Conservation (phyloP, 2,113 vertebrate species). For the Myotis lucifugus region DNA sequence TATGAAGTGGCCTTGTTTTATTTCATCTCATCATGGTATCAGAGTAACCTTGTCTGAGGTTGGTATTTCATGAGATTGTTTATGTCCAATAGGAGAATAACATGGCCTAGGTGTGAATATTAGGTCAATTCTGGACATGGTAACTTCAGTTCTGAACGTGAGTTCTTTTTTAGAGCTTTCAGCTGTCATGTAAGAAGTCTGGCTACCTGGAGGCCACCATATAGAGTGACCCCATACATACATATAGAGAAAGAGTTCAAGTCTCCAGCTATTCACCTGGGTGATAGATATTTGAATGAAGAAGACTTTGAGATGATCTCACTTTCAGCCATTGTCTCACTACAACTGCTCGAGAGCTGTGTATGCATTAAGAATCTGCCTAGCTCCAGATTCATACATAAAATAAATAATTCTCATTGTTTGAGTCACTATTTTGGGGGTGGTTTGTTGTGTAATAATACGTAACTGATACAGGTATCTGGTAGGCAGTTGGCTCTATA, state of each 20-base stretch:
- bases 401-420: conserved; percentile 13
- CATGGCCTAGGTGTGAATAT: not conserved
- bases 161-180: not conserved
- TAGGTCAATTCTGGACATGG: not conserved
- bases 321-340: not conserved
- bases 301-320: not conserved
- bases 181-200: not conserved
- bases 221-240: not conserved
- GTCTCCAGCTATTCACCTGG: not conserved
- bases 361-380: not conserved
- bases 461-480: not conserved
- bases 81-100: not conserved
- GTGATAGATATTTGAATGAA: not conserved
- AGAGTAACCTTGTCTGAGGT: not conserved
- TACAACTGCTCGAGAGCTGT: not conserved
- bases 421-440: not conserved
- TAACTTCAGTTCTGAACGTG: not conserved
- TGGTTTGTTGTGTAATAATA: not conserved
- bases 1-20: not conserved
- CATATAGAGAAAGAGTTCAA: not conserved
- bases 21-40: not conserved
- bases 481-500: not conserved
- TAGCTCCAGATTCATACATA: not conserved
- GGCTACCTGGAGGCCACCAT: not conserved
- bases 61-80: not conserved